Evolutionary conservation across 92 coral and sea anemone genomes (phyloP).

Genomic region (Pocillopora grandis): DNA sequence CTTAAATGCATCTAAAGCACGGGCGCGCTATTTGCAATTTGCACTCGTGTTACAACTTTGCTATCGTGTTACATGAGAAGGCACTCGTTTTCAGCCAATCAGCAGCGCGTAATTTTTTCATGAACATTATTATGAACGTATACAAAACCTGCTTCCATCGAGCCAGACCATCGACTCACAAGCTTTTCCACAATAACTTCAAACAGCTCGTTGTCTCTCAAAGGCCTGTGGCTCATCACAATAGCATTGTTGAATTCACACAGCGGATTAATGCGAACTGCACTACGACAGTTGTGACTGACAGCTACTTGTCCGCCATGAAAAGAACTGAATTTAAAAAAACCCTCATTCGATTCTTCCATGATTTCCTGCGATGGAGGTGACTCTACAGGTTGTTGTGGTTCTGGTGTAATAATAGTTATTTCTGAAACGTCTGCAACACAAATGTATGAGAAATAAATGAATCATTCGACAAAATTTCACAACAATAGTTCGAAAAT

Average conservation of each 20-base stretch:
- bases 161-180: slow-evolving; percentile 89
- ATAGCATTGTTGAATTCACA: slow-evolving; percentile 96
- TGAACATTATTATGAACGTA: no score
- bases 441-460: background rate
- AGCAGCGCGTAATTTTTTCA: no score
- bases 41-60: no score
- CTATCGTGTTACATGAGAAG: no score
- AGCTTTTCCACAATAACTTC: slow-evolving; percentile 81
- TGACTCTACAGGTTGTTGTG: slow-evolving; percentile 5
- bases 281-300: slow-evolving; percentile 82
- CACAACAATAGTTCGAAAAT: background rate
- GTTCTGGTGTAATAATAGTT: slow-evolving; percentile 7
- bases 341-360: slow-evolving; percentile 68
- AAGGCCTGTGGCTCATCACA: slow-evolving; percentile 89
- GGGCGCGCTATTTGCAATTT: no score
- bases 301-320: slow-evolving; percentile 93
- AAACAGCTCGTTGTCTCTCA: slow-evolving; percentile 80
- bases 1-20: no score
- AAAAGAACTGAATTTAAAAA: slow-evolving; percentile 72
- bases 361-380: slow-evolving; percentile 20
- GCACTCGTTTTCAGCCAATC: no score
- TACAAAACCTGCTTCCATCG: slow-evolving; percentile 69
- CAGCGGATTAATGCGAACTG: slow-evolving; percentile 85
- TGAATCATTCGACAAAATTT: background rate
- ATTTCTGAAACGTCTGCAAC: slow-evolving; percentile 7